Evolutionary conservation across 1,140 invertebrate genomes (phyloP).

Genomic region (Planococcus citri): DNA sequence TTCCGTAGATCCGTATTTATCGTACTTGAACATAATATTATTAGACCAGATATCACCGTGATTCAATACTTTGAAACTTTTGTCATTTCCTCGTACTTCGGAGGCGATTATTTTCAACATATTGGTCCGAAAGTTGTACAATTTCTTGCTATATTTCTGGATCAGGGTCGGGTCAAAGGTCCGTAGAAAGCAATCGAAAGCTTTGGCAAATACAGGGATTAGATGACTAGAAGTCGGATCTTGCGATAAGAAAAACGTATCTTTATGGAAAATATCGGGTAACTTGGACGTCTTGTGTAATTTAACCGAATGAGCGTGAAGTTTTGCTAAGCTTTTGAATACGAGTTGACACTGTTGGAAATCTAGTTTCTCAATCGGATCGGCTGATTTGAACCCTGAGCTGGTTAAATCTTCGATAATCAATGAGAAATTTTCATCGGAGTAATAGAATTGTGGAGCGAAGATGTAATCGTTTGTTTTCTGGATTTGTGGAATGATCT

Average conservation of each 20-base stretch:
- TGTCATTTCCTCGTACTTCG: slow-evolving; percentile 30
- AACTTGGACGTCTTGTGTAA: background rate
- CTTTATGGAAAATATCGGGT: background rate
- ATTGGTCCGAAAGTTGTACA: background rate
- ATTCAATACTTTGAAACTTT: slow-evolving; percentile 50
- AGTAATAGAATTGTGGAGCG: background rate
- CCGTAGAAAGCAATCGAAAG: background rate
- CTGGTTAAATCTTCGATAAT: background rate
- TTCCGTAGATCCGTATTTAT: slow-evolving; percentile 35
- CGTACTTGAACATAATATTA: slow-evolving; percentile 53
- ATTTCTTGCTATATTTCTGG: background rate
- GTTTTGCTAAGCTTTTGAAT: background rate
- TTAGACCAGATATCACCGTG: slow-evolving; percentile 68
- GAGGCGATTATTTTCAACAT: background rate
- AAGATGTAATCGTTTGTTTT: background rate
- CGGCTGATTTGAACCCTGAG: background rate
- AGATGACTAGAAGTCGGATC: background rate
- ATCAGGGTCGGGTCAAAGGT: background rate
- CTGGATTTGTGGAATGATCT: background rate
- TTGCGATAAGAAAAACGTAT: background rate
- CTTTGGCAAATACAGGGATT: background rate
- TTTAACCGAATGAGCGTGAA: background rate
- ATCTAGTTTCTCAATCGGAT: background rate
- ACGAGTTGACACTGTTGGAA: background rate
- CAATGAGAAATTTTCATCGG: background rate